Base-by-base conservation (phyloP, 2,888 invertebrate species). In the Dichetophora obliterata region DNA sequence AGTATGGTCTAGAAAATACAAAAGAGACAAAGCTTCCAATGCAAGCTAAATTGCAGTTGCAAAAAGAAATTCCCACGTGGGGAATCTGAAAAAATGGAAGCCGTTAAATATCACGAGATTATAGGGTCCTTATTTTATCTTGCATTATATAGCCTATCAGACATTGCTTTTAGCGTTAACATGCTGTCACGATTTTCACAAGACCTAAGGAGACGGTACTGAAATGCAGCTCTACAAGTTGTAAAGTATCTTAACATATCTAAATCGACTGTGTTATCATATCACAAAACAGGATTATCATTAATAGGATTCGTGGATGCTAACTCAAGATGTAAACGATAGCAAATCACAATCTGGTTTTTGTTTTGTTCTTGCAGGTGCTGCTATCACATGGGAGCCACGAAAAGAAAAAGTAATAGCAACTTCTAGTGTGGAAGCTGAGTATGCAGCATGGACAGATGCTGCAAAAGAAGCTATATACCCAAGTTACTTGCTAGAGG, bases 351-450 rank as follows among this genome's bases (percentile, higher is more conserved):
- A 74, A 66, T 71, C 57, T 65, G 75, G 75, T 16, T 61, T 75
- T 71, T 72, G 75, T 59, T 78, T 75, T 63, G 37, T 72, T 31
- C 71, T 74, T 48, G 70, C 77, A 78, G 77, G 75, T 70, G 72
- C 19, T 31, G 70, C 43, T 11, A 70, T 70, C 8, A 54, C 16
- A 3, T 72, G 78, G 71, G 78, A 78, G 22, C 73, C 75, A 3
- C 48, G 59, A 4, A 79, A 80, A 66, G 77, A 78, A 52, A 75
- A 75, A 16, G 63, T 75, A 27, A 43, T 75, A 27, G 79, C 79
- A 61, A 71, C 76, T 43, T 80, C 80, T 11, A 79, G 77, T 65
- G 76, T 79, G 11, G 79, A 80, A 72, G 76, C 77, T 2, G 78
- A 79, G 50, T 69, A 80, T 66, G 68, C 77, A 2, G 75, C 78